Conservation (phyloP, 1,140 invertebrate species). For the Helicoverpa zea region DNA sequence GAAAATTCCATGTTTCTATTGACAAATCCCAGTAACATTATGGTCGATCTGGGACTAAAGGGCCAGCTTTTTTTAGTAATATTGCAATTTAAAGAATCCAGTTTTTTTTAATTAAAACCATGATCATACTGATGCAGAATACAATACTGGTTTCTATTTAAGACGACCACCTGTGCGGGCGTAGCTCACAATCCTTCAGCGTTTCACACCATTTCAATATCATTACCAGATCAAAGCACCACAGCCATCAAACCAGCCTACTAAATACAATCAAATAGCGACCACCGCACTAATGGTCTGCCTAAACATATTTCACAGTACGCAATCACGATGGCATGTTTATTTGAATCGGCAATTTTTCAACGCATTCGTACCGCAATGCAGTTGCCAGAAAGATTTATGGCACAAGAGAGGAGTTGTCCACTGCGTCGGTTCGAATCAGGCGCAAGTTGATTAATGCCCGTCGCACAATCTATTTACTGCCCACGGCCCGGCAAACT, state of each 20-base stretch:
- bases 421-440: constrained; percentile 71
- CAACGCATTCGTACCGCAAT: constrained; percentile 74
- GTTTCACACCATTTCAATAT: constrained; percentile 6
- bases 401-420: constrained; percentile 66
- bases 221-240: constrained; percentile 29
- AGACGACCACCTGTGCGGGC: constrained; percentile 14
- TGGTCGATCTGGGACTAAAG: too few relatives aligned
- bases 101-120: too few relatives aligned
- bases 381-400: constrained; percentile 80
- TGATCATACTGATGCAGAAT: too few relatives aligned
- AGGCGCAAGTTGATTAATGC: constrained; percentile 76
- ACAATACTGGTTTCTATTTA: neutral
- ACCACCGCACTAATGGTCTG: constrained; percentile 33
- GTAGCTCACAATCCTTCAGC: neutral
- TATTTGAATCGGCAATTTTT: constrained; percentile 82
- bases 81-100: too few relatives aligned
- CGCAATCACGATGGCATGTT: constrained; percentile 72
- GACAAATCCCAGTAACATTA: too few relatives aligned
- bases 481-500: constrained; percentile 55
- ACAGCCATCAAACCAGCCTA: constrained; percentile 15
- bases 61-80: too few relatives aligned
- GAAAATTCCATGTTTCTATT: too few relatives aligned
- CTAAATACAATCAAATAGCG: constrained; percentile 5
- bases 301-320: constrained; percentile 48
- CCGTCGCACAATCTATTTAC: constrained; percentile 73